These are phyloP conservation scores for Crotalus helleri DNA, from an alignment of 2,113 vertebrate species.

Conservation along the genomic window DNA sequence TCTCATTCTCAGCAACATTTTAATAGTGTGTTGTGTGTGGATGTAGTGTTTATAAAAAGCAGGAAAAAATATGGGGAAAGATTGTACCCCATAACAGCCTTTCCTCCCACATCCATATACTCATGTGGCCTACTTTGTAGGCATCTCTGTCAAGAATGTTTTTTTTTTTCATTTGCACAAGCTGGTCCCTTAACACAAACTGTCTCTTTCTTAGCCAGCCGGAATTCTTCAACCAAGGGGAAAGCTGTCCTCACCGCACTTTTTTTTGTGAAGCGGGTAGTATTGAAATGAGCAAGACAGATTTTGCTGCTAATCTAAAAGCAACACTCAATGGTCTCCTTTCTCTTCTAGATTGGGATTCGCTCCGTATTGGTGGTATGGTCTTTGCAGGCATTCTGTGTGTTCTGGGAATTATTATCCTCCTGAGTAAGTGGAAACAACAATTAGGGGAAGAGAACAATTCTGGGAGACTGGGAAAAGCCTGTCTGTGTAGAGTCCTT, in stretches of 20 bases:
- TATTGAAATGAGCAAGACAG: background rate
- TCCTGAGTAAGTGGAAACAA: slow-evolving; percentile 78
- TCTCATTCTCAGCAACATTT: background rate
- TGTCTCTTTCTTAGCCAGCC: background rate
- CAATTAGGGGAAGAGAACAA: background rate
- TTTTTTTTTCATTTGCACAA: background rate
- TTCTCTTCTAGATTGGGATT: slow-evolving; percentile 75
- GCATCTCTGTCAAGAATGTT: background rate
- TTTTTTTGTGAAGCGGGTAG: background rate
- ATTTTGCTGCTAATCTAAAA: background rate
- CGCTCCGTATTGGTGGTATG: slow-evolving; percentile 79
- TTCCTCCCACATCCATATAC: too few species aligned
- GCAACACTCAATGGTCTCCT: background rate
- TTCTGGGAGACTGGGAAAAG: too few species aligned
- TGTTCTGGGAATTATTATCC: slow-evolving; percentile 79
- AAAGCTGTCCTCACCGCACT: background rate
- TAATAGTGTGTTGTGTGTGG: background rate
- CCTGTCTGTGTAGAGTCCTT: background rate
- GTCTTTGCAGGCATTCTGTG: slow-evolving; percentile 80
- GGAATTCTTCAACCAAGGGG: background rate
- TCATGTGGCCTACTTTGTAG: background rate
- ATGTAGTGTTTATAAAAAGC: background rate
- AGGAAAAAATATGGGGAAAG: background rate
- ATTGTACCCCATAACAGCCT: background rate
- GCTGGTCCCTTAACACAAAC: background rate